Base-by-base conservation (phyloP, 1,140 invertebrate genomes). In the Reticulitermes speratus region DNA sequence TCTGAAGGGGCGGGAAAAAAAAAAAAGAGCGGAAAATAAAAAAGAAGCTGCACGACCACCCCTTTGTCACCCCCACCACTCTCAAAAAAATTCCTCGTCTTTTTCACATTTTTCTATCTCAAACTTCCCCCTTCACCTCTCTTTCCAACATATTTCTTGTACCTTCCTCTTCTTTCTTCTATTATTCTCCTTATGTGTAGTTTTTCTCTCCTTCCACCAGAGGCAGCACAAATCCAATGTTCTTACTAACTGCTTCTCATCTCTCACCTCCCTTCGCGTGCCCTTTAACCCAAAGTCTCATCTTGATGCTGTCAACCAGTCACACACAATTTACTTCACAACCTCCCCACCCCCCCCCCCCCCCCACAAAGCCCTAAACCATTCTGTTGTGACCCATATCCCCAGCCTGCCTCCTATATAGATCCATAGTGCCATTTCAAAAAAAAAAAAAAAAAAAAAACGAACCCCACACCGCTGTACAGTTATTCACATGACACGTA, bases 321-420 rank as follows among this genome's bases (percentile, higher is more conserved):
- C 83, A 84, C 83, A 84, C 83, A 84, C 83, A 84, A 84, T 84
- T 84, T 84, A 84, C 83, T 84, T 84, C 83, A 84, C 44, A 75
- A 44, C n/a, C 83, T 19, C 32, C 83, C n/a, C 83, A 7, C 32
- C 83, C n/a, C 3, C 19, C 59, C 21, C 1, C 59, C 59, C 7
- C 32, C n/a, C 9, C 16, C 0, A 25, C 2, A 8, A 25, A 7
- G 0, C n/a, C 25, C 83, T 9, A 75, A 75, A 30, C 65, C 65
- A 30, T 75, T 75, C n/a, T 30, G 65, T 75, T 75, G n/a, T 75
- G 25, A 75, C 65, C 65, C 65, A 75, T 30, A 75, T 75, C n/a
- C n/a, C 65, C n/a, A 6, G 25, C 59, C 8, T 21, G 25, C 14
- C 14, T 23, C 65, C n/a, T 75, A 9, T 23, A 30, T 0, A 75